These are phyloP conservation scores for Brachyistius frenatus DNA, from an alignment of 2,113 vertebrate genomes.

Conservation along the genomic window DNA sequence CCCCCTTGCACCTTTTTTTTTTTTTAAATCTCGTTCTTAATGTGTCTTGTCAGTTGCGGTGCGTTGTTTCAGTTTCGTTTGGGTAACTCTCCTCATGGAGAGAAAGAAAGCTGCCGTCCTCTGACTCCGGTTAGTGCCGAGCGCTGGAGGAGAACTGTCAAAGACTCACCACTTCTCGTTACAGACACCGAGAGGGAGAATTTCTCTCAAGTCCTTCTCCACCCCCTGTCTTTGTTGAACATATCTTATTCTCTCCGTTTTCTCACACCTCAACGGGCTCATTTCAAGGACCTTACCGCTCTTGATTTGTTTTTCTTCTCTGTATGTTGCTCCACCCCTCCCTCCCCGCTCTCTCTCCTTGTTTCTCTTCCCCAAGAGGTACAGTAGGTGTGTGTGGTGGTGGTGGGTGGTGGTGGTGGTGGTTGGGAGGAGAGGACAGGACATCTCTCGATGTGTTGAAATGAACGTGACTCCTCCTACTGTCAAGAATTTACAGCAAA, in stretches of 20 bases:
- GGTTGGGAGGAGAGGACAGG: slow-evolving; percentile 29
- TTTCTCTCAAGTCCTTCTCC: slow-evolving; percentile 50
- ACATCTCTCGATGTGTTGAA: slow-evolving; percentile 67
- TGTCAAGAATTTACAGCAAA: slow-evolving; percentile 56
- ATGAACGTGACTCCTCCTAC: slow-evolving; percentile 69
- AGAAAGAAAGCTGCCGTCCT: slow-evolving; percentile 23
- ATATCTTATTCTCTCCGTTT: slow-evolving; percentile 55
- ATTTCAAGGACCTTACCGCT: slow-evolving; percentile 76
- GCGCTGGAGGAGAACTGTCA: slow-evolving; percentile 56
- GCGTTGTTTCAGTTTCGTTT: slow-evolving; percentile 45
- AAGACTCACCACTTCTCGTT: slow-evolving; percentile 60
- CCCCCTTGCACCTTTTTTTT: slow-evolving; percentile 23
- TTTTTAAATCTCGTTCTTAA: slow-evolving; percentile 24
- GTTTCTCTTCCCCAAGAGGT: slow-evolving; percentile 71
- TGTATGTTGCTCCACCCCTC: slow-evolving; percentile 44
- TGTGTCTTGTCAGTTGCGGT: slow-evolving; percentile 40
- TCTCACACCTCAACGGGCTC: slow-evolving; percentile 75
- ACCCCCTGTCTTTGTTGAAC: slow-evolving; percentile 46
- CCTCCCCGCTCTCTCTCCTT: slow-evolving; percentile 54
- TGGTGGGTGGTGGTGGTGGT: slow-evolving; percentile 41
- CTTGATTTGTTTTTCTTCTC: slow-evolving; percentile 75
- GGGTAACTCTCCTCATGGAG: slow-evolving; percentile 38
- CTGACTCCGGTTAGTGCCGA: slow-evolving; percentile 40
- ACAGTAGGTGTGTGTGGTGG: slow-evolving; percentile 77
- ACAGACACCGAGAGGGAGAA: slow-evolving; percentile 44